phyloP scores from a whole-genome alignment of 2,797 vertebrate genomes.

The Vireo griseus region DNA sequence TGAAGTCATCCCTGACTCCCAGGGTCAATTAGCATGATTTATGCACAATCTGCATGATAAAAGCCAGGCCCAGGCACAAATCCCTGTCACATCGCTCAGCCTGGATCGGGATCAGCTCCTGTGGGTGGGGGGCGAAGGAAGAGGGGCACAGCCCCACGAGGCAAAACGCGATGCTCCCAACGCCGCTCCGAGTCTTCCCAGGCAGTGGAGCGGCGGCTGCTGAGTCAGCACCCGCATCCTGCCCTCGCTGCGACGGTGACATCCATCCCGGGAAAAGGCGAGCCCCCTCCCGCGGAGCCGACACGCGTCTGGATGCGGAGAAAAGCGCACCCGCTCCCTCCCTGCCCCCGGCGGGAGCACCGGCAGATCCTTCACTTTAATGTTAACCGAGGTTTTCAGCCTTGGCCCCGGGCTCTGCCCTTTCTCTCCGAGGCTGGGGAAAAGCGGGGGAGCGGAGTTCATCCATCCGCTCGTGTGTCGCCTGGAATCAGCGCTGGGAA shows the following conservation, averaged over 20 bases:
- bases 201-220: neutral
- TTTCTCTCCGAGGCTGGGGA: constrained; percentile 30
- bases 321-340: constrained; percentile 1
- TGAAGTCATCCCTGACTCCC: neutral
- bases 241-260: neutral
- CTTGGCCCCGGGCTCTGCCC: constrained; percentile 30
- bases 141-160: neutral
- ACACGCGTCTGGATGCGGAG: neutral
- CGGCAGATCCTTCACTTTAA: constrained; percentile 56
- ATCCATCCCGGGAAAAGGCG: neutral
- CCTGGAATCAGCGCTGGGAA: constrained; percentile 43
- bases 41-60: neutral
- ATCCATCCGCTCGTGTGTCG: constrained; percentile 56
- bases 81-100: neutral
- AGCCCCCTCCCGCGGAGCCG: neutral
- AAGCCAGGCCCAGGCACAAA: neutral
- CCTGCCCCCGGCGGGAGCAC: neutral
- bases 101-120: neutral
- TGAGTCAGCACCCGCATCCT: constrained; percentile 31
- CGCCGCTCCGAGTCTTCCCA: neutral
- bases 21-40: neutral
- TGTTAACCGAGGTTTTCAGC: constrained; percentile 40
- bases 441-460: constrained; percentile 33
- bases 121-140: neutral
- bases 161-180: accelerated